Conservation (phyloP, 1,140 invertebrate species). For the Drosophila malerkotliana region DNA sequence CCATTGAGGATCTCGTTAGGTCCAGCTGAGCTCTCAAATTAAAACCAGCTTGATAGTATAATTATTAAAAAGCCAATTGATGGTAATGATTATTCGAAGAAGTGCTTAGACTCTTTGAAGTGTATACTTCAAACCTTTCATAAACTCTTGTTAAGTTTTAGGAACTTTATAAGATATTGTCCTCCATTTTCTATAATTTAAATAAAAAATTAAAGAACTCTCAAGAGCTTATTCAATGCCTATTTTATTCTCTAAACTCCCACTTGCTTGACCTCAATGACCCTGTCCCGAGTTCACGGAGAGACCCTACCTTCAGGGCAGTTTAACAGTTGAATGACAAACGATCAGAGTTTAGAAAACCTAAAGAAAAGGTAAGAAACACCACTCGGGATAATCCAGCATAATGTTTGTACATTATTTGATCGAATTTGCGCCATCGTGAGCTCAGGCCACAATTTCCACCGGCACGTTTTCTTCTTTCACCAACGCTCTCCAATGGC, state of each 20-base stretch:
- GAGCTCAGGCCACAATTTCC: conserved; percentile 57
- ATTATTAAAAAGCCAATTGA: not conserved
- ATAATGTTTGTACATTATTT: conserved; percentile 78
- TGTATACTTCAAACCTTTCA: not conserved
- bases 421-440: conserved; percentile 73
- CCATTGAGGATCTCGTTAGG: conserved; percentile 28
- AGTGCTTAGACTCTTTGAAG: not conserved
- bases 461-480: conserved; percentile 60
- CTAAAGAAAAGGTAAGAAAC: not conserved
- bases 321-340: conserved; percentile 37
- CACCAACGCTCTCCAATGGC: conserved; percentile 23
- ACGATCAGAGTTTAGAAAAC: conserved; percentile 48
- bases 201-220: not conserved
- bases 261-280: conserved; percentile 68
- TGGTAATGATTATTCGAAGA: not conserved
- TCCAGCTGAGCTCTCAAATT: conserved; percentile 24
- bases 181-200: too few species aligned
- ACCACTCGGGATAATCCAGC: conserved; percentile 44
- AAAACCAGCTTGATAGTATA: not conserved
- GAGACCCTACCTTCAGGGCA: not conserved
- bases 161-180: too few species aligned
- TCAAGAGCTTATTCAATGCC: not conserved
- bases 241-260: conserved; percentile 4
- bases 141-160: not conserved
- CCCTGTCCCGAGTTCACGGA: conserved; percentile 26